phyloP scores from a whole-genome alignment of 2,888 invertebrate genomes.

The Melinopterus prodromus region DNA sequence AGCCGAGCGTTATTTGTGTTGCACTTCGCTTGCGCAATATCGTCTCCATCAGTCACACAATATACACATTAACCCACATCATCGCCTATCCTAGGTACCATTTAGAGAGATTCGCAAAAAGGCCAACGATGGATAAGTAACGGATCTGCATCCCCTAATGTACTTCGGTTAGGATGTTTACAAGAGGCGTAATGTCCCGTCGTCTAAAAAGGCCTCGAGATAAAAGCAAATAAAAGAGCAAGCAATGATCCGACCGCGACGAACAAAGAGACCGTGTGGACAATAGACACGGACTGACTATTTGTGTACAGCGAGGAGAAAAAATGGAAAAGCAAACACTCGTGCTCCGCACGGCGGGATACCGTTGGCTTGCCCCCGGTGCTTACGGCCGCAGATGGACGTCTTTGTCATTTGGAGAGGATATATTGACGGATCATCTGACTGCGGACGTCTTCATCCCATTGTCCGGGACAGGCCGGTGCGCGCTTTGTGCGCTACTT shows the following conservation, averaged over 20 bases:
- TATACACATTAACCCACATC: background rate
- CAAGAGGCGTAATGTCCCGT: conserved; percentile 29
- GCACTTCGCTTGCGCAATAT: background rate
- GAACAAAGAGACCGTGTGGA: conserved; percentile 34
- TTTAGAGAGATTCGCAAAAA: background rate
- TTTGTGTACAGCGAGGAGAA: conserved; percentile 40
- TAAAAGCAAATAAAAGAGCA: conserved; percentile 36
- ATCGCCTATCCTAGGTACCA: background rate
- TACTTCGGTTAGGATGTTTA: conserved; percentile 7
- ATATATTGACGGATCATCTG: conserved; percentile 47
- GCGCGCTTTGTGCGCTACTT: background rate
- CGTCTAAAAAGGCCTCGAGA: conserved; percentile 32
- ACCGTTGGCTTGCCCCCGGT: conserved; percentile 40
- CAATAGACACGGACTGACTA: conserved; percentile 40
- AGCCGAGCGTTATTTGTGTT: too few relatives aligned
- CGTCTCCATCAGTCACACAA: background rate
- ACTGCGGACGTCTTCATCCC: conserved; percentile 44
- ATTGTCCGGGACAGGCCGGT: conserved; percentile 35
- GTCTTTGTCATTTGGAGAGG: conserved; percentile 44
- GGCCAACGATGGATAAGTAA: background rate
- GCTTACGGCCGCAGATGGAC: conserved; percentile 39
- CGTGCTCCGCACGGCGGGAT: conserved; percentile 40
- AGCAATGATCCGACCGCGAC: conserved; percentile 27
- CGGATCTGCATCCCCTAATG: background rate
- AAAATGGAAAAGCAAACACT: conserved; percentile 35